A percentile compares a stretch with the other conserved stretches of the same genome.
phyloP scores from a whole-genome alignment of 2,888 invertebrate species.

The Buathra laborator region DNA sequence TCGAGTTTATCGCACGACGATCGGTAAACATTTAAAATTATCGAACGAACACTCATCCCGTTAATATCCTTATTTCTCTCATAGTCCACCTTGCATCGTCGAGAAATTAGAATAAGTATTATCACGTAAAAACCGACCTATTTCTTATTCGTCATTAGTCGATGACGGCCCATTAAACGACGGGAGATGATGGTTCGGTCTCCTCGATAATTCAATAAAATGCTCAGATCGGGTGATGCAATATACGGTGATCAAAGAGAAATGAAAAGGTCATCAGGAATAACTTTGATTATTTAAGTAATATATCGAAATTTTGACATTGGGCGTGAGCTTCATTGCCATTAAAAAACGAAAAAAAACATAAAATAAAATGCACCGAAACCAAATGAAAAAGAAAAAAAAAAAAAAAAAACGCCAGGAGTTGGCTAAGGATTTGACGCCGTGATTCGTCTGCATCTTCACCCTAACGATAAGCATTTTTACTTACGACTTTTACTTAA shows the following conservation, averaged over 20 bases:
- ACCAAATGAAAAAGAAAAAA: background rate
- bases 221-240: conserved; percentile 42
- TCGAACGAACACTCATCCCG: background rate
- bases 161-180: conserved; percentile 77
- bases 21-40: background rate
- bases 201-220: conserved; percentile 34
- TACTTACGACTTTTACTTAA: conserved; percentile 82
- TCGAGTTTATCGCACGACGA: background rate
- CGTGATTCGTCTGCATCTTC: conserved; percentile 80
- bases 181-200: conserved; percentile 60
- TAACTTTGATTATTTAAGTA: conserved; percentile 36
- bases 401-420: conserved; percentile 2
- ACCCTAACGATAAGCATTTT: conserved; percentile 82
- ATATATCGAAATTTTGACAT: conserved; percentile 21
- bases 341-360: conserved; percentile 25
- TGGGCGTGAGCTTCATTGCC: conserved; percentile 40
- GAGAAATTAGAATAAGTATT: conserved; percentile 77
- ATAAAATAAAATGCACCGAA: conserved; percentile 9
- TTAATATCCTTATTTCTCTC: conserved; percentile 72
- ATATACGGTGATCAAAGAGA: conserved; percentile 4
- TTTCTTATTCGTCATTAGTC: conserved; percentile 79
- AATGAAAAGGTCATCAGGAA: conserved; percentile 10
- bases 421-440: conserved; percentile 68
- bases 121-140: conserved; percentile 76
- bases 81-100: conserved; percentile 75